Conservation (phyloP, 2,888 invertebrate genomes). For the Megastigmus dorsalis region DNA sequence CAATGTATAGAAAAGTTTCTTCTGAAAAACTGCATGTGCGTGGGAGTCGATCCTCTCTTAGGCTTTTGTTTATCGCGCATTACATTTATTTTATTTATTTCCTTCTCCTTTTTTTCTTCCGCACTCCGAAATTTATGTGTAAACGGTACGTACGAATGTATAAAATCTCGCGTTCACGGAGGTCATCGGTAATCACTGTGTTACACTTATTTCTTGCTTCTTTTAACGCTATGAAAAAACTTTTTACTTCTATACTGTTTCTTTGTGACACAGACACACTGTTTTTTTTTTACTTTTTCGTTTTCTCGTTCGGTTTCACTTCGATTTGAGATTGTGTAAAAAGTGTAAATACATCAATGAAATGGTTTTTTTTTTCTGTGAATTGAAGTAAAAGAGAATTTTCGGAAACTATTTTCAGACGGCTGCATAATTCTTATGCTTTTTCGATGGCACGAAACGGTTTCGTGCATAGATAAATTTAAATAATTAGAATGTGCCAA, state of each 20-base stretch:
- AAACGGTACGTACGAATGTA: constrained; percentile 73
- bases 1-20: constrained; percentile 26
- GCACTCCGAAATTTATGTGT: constrained; percentile 65
- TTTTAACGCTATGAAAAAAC: constrained; percentile 46
- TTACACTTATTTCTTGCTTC: constrained; percentile 38
- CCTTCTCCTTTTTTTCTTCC: constrained; percentile 51
- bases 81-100: constrained; percentile 47
- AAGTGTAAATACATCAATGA: constrained; percentile 22
- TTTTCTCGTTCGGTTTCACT: constrained; percentile 31
- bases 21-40: constrained; percentile 27
- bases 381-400: neutral
- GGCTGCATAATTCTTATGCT: neutral
- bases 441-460: no score
- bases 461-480: no score
- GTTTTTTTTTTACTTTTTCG: constrained; percentile 21
- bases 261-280: constrained; percentile 41
- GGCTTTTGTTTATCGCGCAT: constrained; percentile 42
- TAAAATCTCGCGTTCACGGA: constrained; percentile 67
- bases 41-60: constrained; percentile 46
- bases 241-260: constrained; percentile 23
- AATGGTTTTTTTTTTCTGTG: neutral
- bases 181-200: constrained; percentile 37
- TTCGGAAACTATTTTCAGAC: neutral
- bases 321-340: constrained; percentile 35
- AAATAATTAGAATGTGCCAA: no score